Evolutionary conservation across 2,113 vertebrate species (phyloP).

Genomic region (Oxyura jamaicensis): DNA sequence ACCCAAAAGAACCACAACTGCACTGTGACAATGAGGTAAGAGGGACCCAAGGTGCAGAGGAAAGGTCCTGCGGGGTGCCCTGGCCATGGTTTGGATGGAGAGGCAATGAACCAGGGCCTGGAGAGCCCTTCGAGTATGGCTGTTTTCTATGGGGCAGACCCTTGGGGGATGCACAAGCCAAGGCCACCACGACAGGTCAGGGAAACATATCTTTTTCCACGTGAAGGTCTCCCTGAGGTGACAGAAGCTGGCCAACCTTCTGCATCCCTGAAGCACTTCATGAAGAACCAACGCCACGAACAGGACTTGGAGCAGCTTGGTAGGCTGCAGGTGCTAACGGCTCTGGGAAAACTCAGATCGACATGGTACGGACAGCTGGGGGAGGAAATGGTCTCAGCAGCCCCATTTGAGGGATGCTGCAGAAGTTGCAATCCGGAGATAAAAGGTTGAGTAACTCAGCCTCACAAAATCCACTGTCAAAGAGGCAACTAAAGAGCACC

Average conservation of each 20-base stretch:
- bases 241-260: not conserved
- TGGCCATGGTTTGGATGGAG: not conserved
- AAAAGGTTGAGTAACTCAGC: not conserved
- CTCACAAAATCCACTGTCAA: not conserved
- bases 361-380: not conserved
- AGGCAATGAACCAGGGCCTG: not conserved
- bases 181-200: not conserved
- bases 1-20: not conserved
- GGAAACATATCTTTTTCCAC: not conserved
- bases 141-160: not conserved
- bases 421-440: not conserved
- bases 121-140: not conserved
- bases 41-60: not conserved
- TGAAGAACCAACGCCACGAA: not conserved
- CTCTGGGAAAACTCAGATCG: not conserved
- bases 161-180: not conserved
- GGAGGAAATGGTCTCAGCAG: not conserved
- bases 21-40: not conserved
- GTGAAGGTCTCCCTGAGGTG: not conserved
- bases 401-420: fast-evolving
- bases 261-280: not conserved
- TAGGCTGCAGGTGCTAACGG: not conserved
- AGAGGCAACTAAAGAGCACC: not conserved
- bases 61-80: not conserved
- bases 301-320: not conserved